Percentiles rank a stretch among this genome's conserved stretches.
Evolutionary conservation across 2,113 vertebrate species (phyloP).

Genomic region (Platanista minor): DNA sequence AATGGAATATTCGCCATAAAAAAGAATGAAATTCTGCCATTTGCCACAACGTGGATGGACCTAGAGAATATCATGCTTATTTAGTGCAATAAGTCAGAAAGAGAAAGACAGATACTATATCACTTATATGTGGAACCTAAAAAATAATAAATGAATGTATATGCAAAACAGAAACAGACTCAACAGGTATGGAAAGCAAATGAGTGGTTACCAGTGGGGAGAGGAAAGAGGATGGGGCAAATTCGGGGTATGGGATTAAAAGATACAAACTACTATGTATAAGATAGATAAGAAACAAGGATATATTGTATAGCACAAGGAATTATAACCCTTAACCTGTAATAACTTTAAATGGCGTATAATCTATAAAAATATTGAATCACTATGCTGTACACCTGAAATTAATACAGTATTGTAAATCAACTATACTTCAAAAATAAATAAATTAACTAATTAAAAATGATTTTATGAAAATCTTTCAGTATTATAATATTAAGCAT

Average conservation of each 20-base stretch:
- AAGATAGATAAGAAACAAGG: not conserved
- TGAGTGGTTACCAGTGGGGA: not conserved
- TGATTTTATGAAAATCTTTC: not conserved
- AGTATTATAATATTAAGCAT: not conserved
- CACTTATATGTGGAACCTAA: not conserved
- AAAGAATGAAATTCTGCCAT: not conserved
- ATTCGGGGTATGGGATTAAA: not conserved
- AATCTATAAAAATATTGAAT: not conserved
- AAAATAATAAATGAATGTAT: not conserved
- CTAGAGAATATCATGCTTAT: not conserved
- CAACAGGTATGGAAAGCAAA: not conserved
- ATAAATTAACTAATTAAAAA: not conserved
- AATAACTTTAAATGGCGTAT: not conserved
- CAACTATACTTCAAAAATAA: not conserved
- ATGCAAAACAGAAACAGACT: not conserved
- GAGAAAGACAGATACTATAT: not conserved
- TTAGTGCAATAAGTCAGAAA: not conserved
- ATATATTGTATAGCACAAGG: not conserved
- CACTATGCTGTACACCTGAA: not conserved
- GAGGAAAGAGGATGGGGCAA: not conserved
- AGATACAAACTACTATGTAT: not conserved
- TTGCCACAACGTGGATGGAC: not conserved
- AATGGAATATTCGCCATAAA: not conserved
- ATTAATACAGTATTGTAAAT: not conserved
- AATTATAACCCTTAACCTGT: not conserved